Evolutionary conservation across 2,797 vertebrate genomes (phyloP).

Genomic region (Malacoctenus gilli): DNA sequence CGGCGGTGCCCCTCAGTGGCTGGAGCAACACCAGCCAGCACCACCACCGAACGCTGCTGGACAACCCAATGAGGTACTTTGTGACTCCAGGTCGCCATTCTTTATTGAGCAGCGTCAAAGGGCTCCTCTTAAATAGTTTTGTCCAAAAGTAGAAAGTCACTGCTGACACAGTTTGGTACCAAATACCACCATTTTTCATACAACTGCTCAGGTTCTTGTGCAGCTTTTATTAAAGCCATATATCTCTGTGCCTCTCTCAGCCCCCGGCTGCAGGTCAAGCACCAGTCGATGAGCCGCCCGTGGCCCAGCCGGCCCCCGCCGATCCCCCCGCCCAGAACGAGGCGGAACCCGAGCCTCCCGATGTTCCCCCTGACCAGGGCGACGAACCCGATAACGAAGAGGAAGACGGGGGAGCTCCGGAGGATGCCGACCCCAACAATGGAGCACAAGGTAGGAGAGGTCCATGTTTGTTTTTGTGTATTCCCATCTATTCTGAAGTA

Average conservation of each 20-base stretch:
- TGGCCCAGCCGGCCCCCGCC: constrained; percentile 83
- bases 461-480: no score
- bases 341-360: constrained; percentile 90
- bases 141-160: no score
- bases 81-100: no score
- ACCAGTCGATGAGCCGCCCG: constrained; percentile 84
- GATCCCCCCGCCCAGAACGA: constrained; percentile 88
- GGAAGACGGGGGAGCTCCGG: constrained; percentile 92
- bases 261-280: constrained; percentile 87
- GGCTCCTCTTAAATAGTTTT: no score
- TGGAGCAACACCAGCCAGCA: constrained; percentile 93
- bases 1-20: constrained; percentile 95
- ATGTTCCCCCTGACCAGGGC: constrained; percentile 80
- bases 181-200: no score
- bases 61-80: constrained; percentile 89
- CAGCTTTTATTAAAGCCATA: background rate
- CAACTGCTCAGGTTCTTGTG: no score
- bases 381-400: constrained; percentile 92
- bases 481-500: no score
- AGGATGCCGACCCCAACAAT: constrained; percentile 93
- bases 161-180: no score
- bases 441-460: constrained; percentile 83
- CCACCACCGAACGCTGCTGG: constrained; percentile 88
- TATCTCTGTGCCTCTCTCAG: constrained; percentile 71
- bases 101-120: no score